Conservation (phyloP, 2,797 vertebrate species). For the Ctenosaura bakeri region DNA sequence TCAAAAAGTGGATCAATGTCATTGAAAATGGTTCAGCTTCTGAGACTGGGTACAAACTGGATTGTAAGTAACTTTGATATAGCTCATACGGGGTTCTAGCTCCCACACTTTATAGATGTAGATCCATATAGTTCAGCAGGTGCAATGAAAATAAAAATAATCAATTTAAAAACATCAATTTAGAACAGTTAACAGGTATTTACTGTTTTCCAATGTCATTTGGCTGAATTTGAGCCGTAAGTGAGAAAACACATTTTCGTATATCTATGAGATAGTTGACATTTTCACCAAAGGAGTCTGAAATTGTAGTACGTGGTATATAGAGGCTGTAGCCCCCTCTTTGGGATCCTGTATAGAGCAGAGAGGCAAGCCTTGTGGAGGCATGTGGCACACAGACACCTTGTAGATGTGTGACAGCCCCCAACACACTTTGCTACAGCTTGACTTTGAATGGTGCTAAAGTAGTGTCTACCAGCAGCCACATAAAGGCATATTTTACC, state of each 20-base stretch:
- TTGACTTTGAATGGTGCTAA: constrained; percentile 34
- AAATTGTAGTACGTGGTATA: too few species aligned
- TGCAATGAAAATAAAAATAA: too few species aligned
- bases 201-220: too few species aligned
- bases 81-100: neutral
- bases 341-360: fast-evolving
- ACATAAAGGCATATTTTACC: constrained; percentile 65
- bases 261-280: too few species aligned
- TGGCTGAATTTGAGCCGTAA: neutral
- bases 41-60: neutral
- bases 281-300: neutral
- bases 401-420: neutral
- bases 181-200: neutral
- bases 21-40: neutral
- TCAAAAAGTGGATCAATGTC: neutral
- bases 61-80: neutral
- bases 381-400: neutral
- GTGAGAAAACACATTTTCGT: too few species aligned
- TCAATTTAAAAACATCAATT: too few species aligned
- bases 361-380: neutral
- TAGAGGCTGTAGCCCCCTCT: fast-evolving
- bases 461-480: constrained; percentile 46
- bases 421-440: neutral
- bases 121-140: too few species aligned
- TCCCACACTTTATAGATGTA: neutral